Evolutionary conservation across 2,888 invertebrate genomes (phyloP).

Genomic region (Coleophora flavipennella): DNA sequence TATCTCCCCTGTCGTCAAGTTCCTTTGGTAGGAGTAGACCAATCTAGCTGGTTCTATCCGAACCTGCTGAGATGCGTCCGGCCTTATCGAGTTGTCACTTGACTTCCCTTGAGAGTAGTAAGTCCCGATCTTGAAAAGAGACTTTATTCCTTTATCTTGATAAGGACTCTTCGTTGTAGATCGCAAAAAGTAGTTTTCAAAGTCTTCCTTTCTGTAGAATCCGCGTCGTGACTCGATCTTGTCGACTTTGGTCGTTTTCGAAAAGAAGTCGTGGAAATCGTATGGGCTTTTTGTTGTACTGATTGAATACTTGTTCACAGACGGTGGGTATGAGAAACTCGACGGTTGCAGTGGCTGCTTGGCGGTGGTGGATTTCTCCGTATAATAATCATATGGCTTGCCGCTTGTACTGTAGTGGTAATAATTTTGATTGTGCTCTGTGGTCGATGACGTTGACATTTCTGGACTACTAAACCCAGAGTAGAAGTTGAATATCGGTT

Average conservation of each 20-base stretch:
- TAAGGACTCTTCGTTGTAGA: conserved; percentile 70
- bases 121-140: conserved; percentile 61
- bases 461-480: conserved; percentile 7
- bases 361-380: conserved; percentile 11
- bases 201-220: conserved; percentile 51
- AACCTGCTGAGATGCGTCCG: conserved; percentile 64
- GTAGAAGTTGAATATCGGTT: conserved; percentile 22
- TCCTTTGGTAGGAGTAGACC: conserved; percentile 52
- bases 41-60: conserved; percentile 62
- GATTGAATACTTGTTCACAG: conserved; percentile 53
- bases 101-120: conserved; percentile 59
- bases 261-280: conserved; percentile 61
- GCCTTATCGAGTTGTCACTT: conserved; percentile 60
- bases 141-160: conserved; percentile 47
- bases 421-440: conserved; percentile 35
- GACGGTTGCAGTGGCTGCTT: conserved; percentile 12
- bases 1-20: conserved; percentile 46
- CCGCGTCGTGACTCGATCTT: conserved; percentile 36
- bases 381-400: conserved; percentile 6
- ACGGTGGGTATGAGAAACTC: conserved; percentile 29
- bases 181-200: conserved; percentile 46
- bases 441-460: conserved; percentile 28
- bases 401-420: conserved; percentile 31
- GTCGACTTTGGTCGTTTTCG: conserved; percentile 42
- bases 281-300: conserved; percentile 73